Conservation (phyloP, 2,797 vertebrate genomes). For the Synanceia verrucosa region DNA sequence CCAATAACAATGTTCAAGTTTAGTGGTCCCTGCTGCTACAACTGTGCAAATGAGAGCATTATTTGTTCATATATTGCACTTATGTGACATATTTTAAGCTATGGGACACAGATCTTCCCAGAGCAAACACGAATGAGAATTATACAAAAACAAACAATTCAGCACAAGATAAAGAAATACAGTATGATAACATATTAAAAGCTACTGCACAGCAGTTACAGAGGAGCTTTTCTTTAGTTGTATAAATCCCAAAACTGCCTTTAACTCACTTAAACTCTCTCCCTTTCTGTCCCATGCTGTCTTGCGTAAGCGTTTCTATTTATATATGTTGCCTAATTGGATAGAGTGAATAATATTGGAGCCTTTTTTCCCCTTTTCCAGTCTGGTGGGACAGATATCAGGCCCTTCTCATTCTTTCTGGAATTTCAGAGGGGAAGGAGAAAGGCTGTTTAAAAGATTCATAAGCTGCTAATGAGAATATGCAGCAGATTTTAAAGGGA, state of each 20-base stretch:
- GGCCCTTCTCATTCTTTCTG: conserved; percentile 51
- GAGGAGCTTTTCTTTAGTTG: background rate
- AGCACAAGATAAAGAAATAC: background rate
- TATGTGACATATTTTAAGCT: background rate
- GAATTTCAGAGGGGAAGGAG: conserved; percentile 51
- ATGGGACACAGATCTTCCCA: background rate
- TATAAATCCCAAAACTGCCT: conserved; percentile 26
- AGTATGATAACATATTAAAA: background rate
- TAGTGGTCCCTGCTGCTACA: background rate
- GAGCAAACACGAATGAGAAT: background rate
- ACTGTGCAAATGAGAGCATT: background rate
- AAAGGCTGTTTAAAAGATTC: conserved; percentile 74
- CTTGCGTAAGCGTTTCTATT: conserved; percentile 69
- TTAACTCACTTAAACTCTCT: conserved; percentile 38
- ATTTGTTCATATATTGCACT: background rate
- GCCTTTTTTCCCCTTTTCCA: conserved; percentile 48
- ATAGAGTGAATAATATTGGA: conserved; percentile 61
- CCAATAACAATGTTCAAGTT: background rate
- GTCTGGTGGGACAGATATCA: conserved; percentile 57
- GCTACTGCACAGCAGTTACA: background rate
- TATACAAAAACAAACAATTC: background rate
- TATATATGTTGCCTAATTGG: conserved; percentile 75
- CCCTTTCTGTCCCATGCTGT: conserved; percentile 14
- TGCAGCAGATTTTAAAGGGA: conserved; percentile 62
- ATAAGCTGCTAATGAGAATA: conserved; percentile 78